Evolutionary conservation across 2,797 vertebrate species (phyloP), one percentile per base, ranked within the genome.

Genomic region (Silurus lanzhouensis): DNA sequence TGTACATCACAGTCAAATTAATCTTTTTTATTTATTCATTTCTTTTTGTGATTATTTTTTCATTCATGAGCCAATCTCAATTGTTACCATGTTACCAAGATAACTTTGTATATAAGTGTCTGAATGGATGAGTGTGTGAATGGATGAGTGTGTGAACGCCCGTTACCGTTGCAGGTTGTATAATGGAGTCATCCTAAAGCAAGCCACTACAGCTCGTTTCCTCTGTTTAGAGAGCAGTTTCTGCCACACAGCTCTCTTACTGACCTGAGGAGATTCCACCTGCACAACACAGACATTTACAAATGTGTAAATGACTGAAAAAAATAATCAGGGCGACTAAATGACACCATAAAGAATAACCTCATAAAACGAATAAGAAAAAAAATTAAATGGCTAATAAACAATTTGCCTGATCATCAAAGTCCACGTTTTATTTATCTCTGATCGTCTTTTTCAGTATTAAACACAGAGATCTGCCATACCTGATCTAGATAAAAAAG

Each of bases 401-500:
- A 72, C 2, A 72, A 72, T 5, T 48, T 12, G 3, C 0, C 44
- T 46, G 70, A 72, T 72, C 70, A 38, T 72, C 31, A 70, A 66
- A n/a, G 9, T 5, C 64, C 15, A 25, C 1, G 66, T 68, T 38
- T 68, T 12, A 38, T 68, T 31, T 68, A 25, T 48, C 1, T 13
- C 1, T 72, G 44, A n/a, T 22, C 1, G 7, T 58, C 27, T 27
- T 15, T 2, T 6, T 13, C 25, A 58, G 13, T 77, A 14, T 22
- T 44, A 14, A 78, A 5, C 55, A 38, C 1, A 9, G 12, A 27
- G 57, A 22, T 31, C 71, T 71, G 82, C 70, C 83, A 88, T 74
- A 99, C 98, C 97, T 99, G 97, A 76, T 99, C 97, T 77, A 99
- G 92, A 87, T 98, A 95, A 92, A 96, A 96, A 15, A 97, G 94